Base-by-base conservation (phyloP, 2,888 invertebrate species). In the Dryobota labecula region DNA sequence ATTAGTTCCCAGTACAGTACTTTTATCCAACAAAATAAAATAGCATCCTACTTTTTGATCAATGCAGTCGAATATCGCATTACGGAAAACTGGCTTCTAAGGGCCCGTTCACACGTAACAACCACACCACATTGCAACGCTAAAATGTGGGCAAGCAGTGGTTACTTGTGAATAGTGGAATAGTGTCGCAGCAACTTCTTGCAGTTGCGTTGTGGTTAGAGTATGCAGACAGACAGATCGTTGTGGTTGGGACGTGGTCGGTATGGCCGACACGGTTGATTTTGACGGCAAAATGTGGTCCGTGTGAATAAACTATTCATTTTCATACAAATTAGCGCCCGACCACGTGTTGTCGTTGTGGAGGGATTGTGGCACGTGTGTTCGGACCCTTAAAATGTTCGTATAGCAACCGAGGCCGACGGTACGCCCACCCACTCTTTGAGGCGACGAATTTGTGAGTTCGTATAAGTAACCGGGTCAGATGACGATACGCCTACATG, bases 41-140 rank as follows among this genome's bases (percentile, higher is more conserved):
- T 8, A 45, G 15, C 27, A 20, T 20, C 0, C 60, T 27, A 57
- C 24, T 41, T 57, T 67, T 69, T 57, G 57, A 76, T 73, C 73
- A 51, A 68, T 51, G 49, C 49, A 38, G 58, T 77, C 77, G 57
- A 76, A 77, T 57, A 57, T 18, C 76, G 20, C 43, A 58, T 45
- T 24, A 77, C 69, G 45, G 57, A 45, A 73, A 38, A 73, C 49
- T 69, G 73, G 24, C 20, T 58, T 51, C 49, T 33, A 33, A 53
- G 24, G 27, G 53, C 53, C 9, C 53, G 18, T 27, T 9, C 27
- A 53, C 53, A 18, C 18, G 27, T 27, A 27, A 27, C 53, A 27
- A 27, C 27, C 53, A 53, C 9, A 53, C 20, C 30, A 30, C 54
- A 54, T 20, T 30, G 20, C 20, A 54, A 9, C 53, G 18, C 9